Conservation (phyloP, 2,113 vertebrate genomes). For the Poecile atricapillus region DNA sequence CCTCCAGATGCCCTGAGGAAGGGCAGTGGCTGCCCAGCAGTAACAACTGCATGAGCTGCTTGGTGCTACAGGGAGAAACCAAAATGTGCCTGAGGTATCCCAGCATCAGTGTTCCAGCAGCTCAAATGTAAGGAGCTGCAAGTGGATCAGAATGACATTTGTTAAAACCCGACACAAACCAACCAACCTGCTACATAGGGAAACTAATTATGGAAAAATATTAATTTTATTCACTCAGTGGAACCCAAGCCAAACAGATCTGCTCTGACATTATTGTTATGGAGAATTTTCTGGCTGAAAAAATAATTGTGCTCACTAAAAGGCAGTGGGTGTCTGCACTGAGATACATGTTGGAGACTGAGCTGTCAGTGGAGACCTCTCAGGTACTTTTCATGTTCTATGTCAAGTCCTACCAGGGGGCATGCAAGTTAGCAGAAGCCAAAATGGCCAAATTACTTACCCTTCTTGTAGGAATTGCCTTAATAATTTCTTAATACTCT, state of each 20-base stretch:
- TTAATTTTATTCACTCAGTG: not conserved
- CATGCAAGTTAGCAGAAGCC: not conserved
- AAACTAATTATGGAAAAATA: not conserved
- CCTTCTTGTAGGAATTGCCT: not conserved
- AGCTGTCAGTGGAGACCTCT: not conserved
- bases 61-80: not conserved
- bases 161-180: not conserved
- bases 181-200: not conserved
- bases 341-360: not conserved
- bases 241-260: not conserved
- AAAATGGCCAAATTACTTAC: not conserved
- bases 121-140: not conserved
- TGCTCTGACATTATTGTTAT: not conserved
- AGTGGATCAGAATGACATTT: not conserved
- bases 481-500: not conserved
- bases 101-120: not conserved
- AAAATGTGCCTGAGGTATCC: not conserved
- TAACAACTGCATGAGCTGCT: not conserved
- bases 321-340: not conserved
- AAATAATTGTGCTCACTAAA: not conserved
- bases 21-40: not conserved
- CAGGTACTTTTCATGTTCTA: not conserved
- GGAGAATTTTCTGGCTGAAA: not conserved
- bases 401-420: not conserved
- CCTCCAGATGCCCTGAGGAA: not conserved